Percentiles rank a stretch among this genome's conserved stretches.
Evolutionary conservation across 2,888 invertebrate genomes (phyloP).

Genomic region (Protophormia terraenovae): DNA sequence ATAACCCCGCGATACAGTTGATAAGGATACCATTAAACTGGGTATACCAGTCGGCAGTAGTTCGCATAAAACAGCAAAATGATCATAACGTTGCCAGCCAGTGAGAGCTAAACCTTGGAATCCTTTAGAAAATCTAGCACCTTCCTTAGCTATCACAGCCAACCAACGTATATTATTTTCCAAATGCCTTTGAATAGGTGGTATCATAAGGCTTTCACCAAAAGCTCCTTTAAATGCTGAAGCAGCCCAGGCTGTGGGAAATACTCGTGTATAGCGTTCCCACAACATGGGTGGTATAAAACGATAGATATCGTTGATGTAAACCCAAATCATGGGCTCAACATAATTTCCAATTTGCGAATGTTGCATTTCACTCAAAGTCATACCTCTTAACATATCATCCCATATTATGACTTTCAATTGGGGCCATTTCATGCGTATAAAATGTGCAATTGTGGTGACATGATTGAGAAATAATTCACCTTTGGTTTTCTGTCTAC

Average conservation of each 20-base stretch:
- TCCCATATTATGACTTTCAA: conserved; percentile 89
- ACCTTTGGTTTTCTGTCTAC: conserved; percentile 82
- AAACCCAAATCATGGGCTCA: conserved; percentile 92
- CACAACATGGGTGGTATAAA: conserved; percentile 83
- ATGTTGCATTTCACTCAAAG: conserved; percentile 84
- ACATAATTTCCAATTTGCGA: conserved; percentile 85
- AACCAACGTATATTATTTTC: conserved; percentile 88
- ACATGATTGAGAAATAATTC: conserved; percentile 86
- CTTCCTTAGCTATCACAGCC: conserved; percentile 85
- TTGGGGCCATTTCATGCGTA: conserved; percentile 84
- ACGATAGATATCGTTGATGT: conserved; percentile 87
- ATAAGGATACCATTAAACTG: conserved; percentile 84
- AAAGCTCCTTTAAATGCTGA: conserved; percentile 90
- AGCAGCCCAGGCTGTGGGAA: conserved; percentile 87
- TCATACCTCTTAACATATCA: conserved; percentile 88
- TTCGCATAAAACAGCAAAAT: conserved; percentile 87
- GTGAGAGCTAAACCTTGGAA: conserved; percentile 79
- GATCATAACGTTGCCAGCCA: conserved; percentile 84
- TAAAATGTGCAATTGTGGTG: conserved; percentile 83
- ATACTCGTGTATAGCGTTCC: conserved; percentile 86
- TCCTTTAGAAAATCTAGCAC: conserved; percentile 80
- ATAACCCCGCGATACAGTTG: conserved; percentile 84
- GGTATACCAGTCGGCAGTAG: conserved; percentile 86
- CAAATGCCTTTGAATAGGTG: conserved; percentile 86
- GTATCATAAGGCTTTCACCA: conserved; percentile 86